phyloP scores from a whole-genome alignment of 2,797 vertebrate genomes.

The Stomatorhinus walkeri region DNA sequence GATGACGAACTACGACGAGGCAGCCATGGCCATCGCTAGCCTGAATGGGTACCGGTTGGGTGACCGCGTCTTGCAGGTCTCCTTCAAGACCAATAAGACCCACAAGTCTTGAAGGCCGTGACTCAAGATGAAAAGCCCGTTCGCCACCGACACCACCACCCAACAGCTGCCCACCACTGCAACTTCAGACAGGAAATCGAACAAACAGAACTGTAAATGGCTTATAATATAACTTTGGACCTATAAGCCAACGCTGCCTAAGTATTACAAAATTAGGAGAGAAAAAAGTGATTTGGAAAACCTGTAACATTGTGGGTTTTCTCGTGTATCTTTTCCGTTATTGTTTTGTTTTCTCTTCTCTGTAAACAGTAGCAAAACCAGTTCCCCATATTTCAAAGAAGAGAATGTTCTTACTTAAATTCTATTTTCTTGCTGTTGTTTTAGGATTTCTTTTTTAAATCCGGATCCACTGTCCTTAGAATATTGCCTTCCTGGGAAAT shows the following conservation, averaged over 20 bases:
- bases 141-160: conserved; percentile 54
- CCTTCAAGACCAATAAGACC: conserved; percentile 99
- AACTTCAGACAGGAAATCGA: conserved; percentile 65
- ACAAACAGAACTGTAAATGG: conserved; percentile 88
- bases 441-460: conserved; percentile 89
- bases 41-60: conserved; percentile 99
- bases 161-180: conserved; percentile 67
- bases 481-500: conserved; percentile 78
- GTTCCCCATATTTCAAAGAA: conserved; percentile 88
- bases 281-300: conserved; percentile 78
- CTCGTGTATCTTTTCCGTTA: conserved; percentile 70
- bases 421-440: conserved; percentile 93
- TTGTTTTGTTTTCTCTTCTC: conserved; percentile 62
- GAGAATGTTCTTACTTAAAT: conserved; percentile 99
- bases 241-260: conserved; percentile 99
- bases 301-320: conserved; percentile 91
- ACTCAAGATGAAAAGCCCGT: conserved; percentile 31
- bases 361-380: conserved; percentile 74
- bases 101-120: conserved; percentile 93
- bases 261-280: conserved; percentile 93
- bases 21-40: conserved; percentile 99
- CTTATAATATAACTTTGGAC: conserved; percentile 99
- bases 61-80: conserved; percentile 99
- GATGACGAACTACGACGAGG: conserved; percentile 99
- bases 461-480: conserved; percentile 98